A percentile compares a stretch with the other conserved stretches of the same genome.
Conservation (phyloP, 2,797 vertebrate genomes). For the Tokudaia muenninki region DNA sequence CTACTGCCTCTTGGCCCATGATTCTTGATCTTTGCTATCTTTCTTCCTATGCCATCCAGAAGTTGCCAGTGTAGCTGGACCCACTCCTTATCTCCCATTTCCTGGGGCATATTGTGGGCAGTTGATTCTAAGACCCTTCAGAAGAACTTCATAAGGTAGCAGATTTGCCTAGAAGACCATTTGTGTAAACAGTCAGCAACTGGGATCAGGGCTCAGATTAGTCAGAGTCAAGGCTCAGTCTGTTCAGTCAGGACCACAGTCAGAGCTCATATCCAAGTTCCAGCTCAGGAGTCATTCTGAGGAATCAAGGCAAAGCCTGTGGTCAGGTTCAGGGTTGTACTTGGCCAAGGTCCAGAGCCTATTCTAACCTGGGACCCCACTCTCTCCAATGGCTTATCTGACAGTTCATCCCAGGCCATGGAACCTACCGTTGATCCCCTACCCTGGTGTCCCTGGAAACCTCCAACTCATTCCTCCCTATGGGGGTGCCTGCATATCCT, state of each 20-base stretch:
- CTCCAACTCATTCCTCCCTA: conserved; percentile 24
- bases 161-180: background rate
- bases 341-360: background rate
- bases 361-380: background rate
- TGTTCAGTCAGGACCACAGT: background rate
- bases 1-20: background rate
- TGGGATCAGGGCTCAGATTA: background rate
- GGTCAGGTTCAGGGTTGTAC: background rate
- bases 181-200: background rate
- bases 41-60: background rate
- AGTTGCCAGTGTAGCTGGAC: background rate
- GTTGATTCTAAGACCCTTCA: background rate
- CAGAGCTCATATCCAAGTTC: background rate
- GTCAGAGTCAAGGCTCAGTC: background rate
- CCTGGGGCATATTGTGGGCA: background rate
- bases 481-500: conserved; percentile 61
- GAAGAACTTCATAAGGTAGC: background rate
- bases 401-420: background rate
- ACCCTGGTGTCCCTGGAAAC: background rate
- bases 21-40: background rate
- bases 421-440: background rate
- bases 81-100: background rate
- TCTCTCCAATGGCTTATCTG: background rate
- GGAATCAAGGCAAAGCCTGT: background rate
- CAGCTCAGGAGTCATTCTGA: background rate